Evolutionary conservation across 2,797 vertebrate species (phyloP).

Genomic region (Enteromius mattozi): DNA sequence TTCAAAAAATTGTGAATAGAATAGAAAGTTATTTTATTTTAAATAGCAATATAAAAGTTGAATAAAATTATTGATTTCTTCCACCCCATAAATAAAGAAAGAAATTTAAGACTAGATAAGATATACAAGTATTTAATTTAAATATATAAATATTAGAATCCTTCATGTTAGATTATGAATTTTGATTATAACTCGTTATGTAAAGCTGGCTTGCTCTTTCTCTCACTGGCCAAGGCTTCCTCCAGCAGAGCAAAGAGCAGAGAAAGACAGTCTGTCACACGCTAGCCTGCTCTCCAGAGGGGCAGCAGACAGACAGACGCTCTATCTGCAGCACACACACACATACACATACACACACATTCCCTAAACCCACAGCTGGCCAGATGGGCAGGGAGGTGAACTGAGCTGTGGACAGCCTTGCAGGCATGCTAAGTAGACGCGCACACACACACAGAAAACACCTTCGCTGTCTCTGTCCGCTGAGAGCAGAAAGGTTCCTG

Average conservation of each 20-base stretch:
- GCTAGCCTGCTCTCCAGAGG: constrained; percentile 51
- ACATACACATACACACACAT: not conserved
- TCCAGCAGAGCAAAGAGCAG: constrained; percentile 54
- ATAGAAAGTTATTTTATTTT: not conserved
- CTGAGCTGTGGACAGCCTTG: constrained; percentile 30
- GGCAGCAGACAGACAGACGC: constrained; percentile 38
- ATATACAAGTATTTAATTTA: not conserved
- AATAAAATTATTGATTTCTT: not conserved
- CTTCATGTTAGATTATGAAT: not conserved
- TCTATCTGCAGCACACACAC: constrained; percentile 6
- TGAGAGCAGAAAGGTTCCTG: constrained; percentile 16
- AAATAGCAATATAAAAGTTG: not conserved
- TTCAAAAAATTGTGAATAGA: not conserved
- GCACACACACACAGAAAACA: constrained; percentile 18
- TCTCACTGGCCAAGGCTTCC: constrained; percentile 23
- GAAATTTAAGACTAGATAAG: not conserved
- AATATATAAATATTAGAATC: not conserved
- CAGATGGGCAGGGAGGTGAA: constrained; percentile 48
- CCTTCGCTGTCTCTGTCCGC: not conserved
- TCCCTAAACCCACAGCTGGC: constrained; percentile 35
- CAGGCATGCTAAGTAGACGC: constrained; percentile 23
- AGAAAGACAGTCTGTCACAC: constrained; percentile 49
- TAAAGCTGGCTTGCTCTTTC: not conserved
- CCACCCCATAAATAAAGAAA: not conserved
- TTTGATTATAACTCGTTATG: not conserved